phyloP scores from a whole-genome alignment of 2,797 vertebrate genomes.

The Monodelphis domestica region DNA sequence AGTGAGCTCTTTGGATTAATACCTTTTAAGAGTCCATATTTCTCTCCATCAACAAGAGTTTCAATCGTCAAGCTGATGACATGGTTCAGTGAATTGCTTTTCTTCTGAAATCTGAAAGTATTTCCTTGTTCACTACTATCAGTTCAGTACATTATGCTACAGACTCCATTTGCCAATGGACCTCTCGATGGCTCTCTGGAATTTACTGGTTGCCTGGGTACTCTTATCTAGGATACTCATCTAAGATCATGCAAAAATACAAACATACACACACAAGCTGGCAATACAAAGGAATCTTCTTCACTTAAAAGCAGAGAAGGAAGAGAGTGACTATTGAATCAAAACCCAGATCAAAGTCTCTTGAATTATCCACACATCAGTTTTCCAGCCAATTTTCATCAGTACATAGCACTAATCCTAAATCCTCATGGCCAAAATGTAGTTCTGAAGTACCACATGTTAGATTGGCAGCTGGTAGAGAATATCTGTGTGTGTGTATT shows the following conservation, averaged over 20 bases:
- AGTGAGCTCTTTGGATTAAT: background rate
- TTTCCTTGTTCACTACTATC: background rate
- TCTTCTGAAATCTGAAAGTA: background rate
- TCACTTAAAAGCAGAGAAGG: background rate
- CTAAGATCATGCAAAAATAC: background rate
- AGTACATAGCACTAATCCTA: background rate
- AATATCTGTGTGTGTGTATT: background rate
- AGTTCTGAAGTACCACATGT: background rate
- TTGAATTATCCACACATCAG: background rate
- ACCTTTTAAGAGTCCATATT: background rate
- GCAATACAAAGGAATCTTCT: background rate
- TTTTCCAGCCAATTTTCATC: background rate
- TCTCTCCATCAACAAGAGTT: background rate
- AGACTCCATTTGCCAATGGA: background rate
- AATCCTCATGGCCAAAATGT: background rate
- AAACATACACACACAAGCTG: background rate
- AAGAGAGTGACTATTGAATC: background rate
- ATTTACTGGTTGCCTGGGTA: background rate
- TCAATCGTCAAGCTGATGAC: background rate
- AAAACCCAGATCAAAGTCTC: background rate
- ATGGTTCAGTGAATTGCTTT: background rate
- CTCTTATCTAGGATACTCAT: background rate
- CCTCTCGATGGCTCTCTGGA: background rate
- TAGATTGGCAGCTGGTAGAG: background rate
- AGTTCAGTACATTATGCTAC: background rate